Evolutionary conservation across 1,140 invertebrate species (phyloP).

Genomic region (Lepidurus arcticus): DNA sequence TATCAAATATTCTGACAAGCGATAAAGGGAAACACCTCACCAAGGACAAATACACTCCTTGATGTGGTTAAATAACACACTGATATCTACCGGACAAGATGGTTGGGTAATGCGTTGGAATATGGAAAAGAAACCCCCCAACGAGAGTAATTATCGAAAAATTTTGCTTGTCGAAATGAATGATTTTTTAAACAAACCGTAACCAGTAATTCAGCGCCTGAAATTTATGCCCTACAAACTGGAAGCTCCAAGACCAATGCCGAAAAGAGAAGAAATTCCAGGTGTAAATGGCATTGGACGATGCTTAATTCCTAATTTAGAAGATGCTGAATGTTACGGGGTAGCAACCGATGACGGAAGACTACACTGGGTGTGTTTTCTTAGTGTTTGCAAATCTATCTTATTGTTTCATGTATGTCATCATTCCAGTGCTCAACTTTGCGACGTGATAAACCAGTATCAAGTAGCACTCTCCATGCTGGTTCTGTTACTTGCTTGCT

Average conservation of each 20-base stretch:
- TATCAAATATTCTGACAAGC: not conserved
- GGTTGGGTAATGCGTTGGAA: slow-evolving; percentile 5
- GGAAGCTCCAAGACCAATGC: not conserved
- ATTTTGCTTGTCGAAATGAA: not conserved
- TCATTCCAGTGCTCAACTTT: not conserved
- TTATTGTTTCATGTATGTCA: not conserved
- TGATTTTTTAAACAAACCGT: not conserved
- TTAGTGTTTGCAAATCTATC: not conserved
- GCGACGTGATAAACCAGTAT: not conserved
- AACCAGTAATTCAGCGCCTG: not conserved
- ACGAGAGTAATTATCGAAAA: not conserved
- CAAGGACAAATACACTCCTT: not conserved
- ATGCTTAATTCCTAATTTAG: slow-evolving; percentile 9
- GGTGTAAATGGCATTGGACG: not conserved
- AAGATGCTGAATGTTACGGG: not conserved
- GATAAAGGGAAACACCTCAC: not conserved
- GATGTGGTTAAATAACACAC: not conserved
- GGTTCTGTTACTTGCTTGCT: not conserved
- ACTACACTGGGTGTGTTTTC: not conserved
- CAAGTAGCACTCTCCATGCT: not conserved
- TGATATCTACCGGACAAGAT: not conserved
- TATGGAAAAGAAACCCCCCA: not conserved
- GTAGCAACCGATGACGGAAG: not conserved
- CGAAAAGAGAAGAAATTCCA: not conserved
- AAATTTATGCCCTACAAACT: not conserved